Conservation (phyloP, 2,113 vertebrate genomes). For the Macroglossus sobrinus region DNA sequence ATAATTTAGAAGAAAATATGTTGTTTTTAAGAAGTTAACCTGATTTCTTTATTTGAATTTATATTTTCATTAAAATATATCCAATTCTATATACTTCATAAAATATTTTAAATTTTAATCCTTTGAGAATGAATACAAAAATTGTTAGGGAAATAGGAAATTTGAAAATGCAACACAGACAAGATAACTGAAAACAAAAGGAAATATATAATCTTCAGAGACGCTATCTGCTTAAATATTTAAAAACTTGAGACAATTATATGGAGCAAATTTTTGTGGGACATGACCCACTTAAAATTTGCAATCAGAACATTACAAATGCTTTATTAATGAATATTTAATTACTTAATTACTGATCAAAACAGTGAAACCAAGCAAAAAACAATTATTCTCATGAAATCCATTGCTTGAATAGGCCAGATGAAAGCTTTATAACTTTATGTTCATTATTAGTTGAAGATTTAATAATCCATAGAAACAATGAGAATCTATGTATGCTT, state of each 20-base stretch:
- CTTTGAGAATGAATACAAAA: not conserved
- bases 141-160: not conserved
- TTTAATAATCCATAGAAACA: slow-evolving; percentile 45
- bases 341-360: slow-evolving; percentile 51
- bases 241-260: slow-evolving; percentile 46
- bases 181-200: slow-evolving; percentile 62
- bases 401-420: slow-evolving; percentile 18
- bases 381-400: slow-evolving; percentile 35
- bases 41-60: not conserved
- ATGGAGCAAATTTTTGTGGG: slow-evolving; percentile 34
- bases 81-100: not conserved
- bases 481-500: not conserved
- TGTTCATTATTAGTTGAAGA: slow-evolving; percentile 29
- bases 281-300: slow-evolving; percentile 43
- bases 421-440: slow-evolving; percentile 38
- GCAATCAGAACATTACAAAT: slow-evolving; percentile 19
- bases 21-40: not conserved
- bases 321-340: slow-evolving; percentile 61
- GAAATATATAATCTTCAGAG: not conserved
- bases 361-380: slow-evolving; percentile 30
- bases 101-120: not conserved
- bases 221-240: not conserved
- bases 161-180: not conserved
- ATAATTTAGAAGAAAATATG: not conserved
- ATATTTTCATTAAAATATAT: not conserved